These are phyloP conservation scores for Carduelis carduelis DNA, from an alignment of 2,797 vertebrate species.

Conservation along the genomic window DNA sequence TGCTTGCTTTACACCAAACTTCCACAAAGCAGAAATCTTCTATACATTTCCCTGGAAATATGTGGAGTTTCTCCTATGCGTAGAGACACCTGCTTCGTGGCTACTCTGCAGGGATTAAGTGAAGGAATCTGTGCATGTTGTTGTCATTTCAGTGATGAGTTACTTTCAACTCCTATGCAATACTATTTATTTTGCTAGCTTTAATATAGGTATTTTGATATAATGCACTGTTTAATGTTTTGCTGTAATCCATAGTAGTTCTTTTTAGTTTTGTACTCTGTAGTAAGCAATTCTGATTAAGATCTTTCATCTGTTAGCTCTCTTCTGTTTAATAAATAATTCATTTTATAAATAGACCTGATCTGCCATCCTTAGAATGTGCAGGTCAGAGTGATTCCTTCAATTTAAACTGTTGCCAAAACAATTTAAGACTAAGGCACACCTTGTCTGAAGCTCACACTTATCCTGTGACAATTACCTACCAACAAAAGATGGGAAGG, in stretches of 20 bases:
- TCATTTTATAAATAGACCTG: background rate
- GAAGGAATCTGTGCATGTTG: background rate
- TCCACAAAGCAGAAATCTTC: background rate
- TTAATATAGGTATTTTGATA: background rate
- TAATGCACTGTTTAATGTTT: background rate
- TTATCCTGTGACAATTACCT: rapidly evolving
- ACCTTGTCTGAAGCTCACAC: background rate
- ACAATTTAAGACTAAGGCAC: background rate
- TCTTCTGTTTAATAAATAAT: background rate
- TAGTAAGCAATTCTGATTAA: background rate
- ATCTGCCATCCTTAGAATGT: background rate
- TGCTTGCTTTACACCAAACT: background rate
- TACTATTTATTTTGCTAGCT: background rate
- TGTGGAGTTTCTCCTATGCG: too few species aligned
- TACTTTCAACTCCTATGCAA: background rate
- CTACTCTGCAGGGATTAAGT: background rate
- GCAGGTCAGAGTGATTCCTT: background rate
- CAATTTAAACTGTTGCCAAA: background rate
- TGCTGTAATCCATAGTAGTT: too few species aligned
- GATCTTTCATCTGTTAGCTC: background rate
- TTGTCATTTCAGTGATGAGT: rapidly evolving
- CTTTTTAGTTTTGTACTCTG: background rate
- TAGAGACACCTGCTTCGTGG: rapidly evolving
- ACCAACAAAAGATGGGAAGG: background rate
- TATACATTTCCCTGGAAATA: background rate